Conservation (phyloP, 2,888 invertebrate species). For the Dendrolimus pini region DNA sequence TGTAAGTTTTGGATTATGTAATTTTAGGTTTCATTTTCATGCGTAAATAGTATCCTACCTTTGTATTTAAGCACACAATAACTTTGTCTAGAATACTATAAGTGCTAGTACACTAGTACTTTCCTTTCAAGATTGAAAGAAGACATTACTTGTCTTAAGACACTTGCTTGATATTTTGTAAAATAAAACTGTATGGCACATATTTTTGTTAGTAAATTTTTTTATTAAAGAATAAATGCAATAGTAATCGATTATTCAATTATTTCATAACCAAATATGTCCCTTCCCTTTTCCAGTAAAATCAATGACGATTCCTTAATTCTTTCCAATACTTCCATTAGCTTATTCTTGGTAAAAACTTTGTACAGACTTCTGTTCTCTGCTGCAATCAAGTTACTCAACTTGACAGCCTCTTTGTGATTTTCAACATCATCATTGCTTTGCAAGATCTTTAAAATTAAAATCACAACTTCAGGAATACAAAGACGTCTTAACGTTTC, state of each 20-base stretch:
- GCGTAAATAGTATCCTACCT: too few species aligned
- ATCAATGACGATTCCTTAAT: conserved; percentile 86
- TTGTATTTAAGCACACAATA: too few species aligned
- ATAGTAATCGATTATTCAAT: conserved; percentile 33
- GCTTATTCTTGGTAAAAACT: conserved; percentile 86
- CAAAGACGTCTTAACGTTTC: conserved; percentile 86
- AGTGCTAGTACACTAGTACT: too few species aligned
- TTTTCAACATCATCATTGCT: conserved; percentile 85
- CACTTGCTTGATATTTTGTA: too few species aligned
- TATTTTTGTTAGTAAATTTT: conserved; percentile 16
- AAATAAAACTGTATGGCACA: too few species aligned
- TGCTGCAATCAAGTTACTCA: conserved; percentile 87
- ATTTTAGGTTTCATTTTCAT: too few species aligned
- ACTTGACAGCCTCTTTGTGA: conserved; percentile 80
- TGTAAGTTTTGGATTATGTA: too few species aligned
- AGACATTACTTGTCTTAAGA: too few species aligned
- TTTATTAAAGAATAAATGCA: conserved; percentile 35
- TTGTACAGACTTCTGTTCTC: conserved; percentile 88
- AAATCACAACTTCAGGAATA: conserved; percentile 88
- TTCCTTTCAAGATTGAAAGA: too few species aligned
- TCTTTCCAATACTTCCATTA: conserved; percentile 85
- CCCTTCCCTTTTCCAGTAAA: conserved; percentile 84
- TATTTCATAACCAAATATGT: conserved; percentile 87
- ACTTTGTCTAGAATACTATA: too few species aligned
- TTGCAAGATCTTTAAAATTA: conserved; percentile 87